A percentile compares a stretch with the other conserved stretches of the same genome.
Conservation (phyloP, 2,113 vertebrate genomes). For the Pampusana beccarii region DNA sequence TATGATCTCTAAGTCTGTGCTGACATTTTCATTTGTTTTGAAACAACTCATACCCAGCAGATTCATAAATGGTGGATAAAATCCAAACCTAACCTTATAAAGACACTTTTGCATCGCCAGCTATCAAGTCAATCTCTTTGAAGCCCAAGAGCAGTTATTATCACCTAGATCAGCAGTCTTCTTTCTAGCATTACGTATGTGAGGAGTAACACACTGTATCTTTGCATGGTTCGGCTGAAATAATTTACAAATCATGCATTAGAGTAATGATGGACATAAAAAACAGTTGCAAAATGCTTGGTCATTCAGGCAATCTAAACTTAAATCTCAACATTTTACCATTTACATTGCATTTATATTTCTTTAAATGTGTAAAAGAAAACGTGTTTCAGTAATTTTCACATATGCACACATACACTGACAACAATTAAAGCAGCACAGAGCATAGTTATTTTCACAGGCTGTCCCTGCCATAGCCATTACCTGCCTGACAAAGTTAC, state of each 20-base stretch:
- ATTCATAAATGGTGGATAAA: not conserved
- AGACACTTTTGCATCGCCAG: not conserved
- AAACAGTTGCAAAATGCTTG: not conserved
- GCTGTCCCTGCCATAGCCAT: not conserved
- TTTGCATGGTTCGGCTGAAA: not conserved
- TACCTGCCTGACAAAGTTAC: not conserved
- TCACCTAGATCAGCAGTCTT: not conserved
- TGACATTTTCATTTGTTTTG: not conserved
- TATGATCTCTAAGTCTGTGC: not conserved
- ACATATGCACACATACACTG: fast-evolving
- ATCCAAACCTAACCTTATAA: not conserved
- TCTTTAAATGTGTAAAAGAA: not conserved
- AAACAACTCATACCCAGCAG: not conserved
- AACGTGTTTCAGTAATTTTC: not conserved
- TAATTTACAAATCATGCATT: not conserved
- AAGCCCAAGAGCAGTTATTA: not conserved
- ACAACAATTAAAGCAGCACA: not conserved
- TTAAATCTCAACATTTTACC: not conserved
- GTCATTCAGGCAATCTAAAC: not conserved
- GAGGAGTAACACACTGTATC: not conserved
- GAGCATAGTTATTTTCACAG: not conserved
- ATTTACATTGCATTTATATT: not conserved
- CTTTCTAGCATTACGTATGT: not conserved
- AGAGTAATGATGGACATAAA: not conserved
- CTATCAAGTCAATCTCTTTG: not conserved